Base-by-base conservation (phyloP, 2,888 invertebrate genomes). In the Keiferia lycopersicella region DNA sequence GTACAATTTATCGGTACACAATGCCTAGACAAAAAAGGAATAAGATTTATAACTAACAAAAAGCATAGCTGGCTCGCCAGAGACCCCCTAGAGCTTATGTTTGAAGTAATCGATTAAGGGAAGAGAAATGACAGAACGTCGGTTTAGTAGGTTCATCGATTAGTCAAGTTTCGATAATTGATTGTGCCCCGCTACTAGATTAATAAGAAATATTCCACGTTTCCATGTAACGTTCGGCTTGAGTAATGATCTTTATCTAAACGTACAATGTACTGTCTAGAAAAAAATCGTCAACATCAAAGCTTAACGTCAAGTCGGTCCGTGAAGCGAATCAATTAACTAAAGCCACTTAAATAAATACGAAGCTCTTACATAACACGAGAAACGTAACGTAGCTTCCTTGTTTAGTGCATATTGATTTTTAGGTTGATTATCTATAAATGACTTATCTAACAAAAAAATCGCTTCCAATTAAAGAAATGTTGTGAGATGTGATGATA, bases 121-220 rank as follows among this genome's bases (percentile, higher is more conserved):
- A 88, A 88, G 91, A 91, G 90, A 90, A 91, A 91, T 91, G 91
- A 91, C 91, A 91, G 84, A 76, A 86, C 83, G 88, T 89, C 88
- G 80, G 78, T 84, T 85, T 86, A 87, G 85, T 83, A 77, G 83
- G 80, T 80, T 79, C 82, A 78, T 80, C 86, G 80, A 91, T 91
- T 87, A 86, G 83, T 91, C 88, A 89, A 82, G 82, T 87, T 89
- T 88, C 73, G 87, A 88, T 89, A 89, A 91, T 91, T 88, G 87
- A 91, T 91, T 85, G 79, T 82, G 78, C 79, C 80, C 70, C 76
- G 83, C 87, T 86, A 86, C 87, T 86, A 88, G 88, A 91, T 88
- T 87, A 88, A 91, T 90, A 87, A 81, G 82, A 78, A 81, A 76
- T 79, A 79, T 77, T 81, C 74, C 74, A 76, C 75, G 76, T 78